Evolutionary conservation across 1,140 invertebrate species (phyloP).

Genomic region (Yoshiicerus persimilis): DNA sequence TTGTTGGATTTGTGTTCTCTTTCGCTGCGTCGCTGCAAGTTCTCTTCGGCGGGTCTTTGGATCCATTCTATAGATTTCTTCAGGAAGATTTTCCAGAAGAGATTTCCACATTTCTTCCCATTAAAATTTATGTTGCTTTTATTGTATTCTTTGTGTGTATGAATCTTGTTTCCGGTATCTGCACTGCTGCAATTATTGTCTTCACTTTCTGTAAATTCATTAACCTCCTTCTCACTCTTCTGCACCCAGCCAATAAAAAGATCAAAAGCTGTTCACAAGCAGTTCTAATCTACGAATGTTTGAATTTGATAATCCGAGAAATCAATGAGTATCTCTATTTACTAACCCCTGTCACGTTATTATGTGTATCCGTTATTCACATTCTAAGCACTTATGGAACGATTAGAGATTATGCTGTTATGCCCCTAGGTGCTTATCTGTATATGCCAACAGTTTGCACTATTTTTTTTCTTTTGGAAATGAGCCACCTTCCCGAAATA

Average conservation of each 20-base stretch:
- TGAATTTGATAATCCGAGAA: background rate
- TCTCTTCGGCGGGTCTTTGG: background rate
- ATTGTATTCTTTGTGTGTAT: background rate
- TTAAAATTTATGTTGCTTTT: background rate
- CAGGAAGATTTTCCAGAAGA: background rate
- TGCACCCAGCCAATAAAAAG: background rate
- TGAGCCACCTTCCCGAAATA: background rate
- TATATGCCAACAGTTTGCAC: background rate
- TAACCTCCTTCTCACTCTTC: background rate
- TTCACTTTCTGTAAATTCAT: background rate
- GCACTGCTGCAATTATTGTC: background rate
- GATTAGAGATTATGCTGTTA: background rate
- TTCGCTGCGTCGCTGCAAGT: background rate
- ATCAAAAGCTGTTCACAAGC: background rate
- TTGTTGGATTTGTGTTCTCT: background rate
- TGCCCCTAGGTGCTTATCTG: background rate
- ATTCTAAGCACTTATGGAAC: background rate
- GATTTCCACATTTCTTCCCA: background rate
- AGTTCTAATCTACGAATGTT: background rate
- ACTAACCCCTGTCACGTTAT: background rate
- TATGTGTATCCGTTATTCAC: background rate
- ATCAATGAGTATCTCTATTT: background rate
- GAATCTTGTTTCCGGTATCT: background rate
- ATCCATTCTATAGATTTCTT: background rate
- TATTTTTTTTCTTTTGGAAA: background rate